These are phyloP conservation scores for Dastarcus helophoroides DNA, from an alignment of 2,888 invertebrate genomes.

Conservation along the genomic window DNA sequence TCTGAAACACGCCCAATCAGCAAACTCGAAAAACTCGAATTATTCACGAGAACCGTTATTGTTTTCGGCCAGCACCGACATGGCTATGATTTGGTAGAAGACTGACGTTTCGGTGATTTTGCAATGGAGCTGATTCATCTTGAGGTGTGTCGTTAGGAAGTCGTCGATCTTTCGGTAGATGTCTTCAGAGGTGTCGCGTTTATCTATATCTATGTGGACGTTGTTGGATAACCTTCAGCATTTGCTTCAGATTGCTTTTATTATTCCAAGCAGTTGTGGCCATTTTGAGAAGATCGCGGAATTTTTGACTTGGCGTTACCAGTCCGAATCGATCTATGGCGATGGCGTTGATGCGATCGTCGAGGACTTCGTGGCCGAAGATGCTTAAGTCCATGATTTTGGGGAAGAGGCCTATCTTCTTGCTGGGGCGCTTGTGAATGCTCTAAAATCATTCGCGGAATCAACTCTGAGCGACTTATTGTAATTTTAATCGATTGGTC, in stretches of 20 bases:
- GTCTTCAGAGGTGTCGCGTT: conserved; percentile 22
- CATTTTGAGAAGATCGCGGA: conserved; percentile 7
- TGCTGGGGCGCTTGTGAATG: conserved; percentile 35
- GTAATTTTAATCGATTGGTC: too few species aligned
- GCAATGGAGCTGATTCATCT: conserved; percentile 36
- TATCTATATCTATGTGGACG: conserved; percentile 29
- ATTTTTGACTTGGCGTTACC: conserved; percentile 16
- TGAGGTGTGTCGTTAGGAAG: conserved; percentile 19
- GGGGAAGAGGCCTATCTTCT: conserved; percentile 37
- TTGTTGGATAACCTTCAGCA: conserved; percentile 14
- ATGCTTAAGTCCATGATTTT: conserved; percentile 49
- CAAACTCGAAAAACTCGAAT: not conserved
- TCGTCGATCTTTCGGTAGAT: conserved; percentile 33
- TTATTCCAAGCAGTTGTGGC: conserved; percentile 8
- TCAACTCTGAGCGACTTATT: not conserved
- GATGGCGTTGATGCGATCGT: conserved; percentile 39
- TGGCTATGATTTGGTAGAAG: conserved; percentile 43
- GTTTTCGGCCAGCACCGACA: conserved; percentile 41
- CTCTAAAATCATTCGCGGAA: conserved; percentile 32
- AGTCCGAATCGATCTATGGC: conserved; percentile 40
- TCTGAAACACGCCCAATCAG: conserved; percentile 19
- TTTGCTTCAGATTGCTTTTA: conserved; percentile 6
- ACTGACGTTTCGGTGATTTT: conserved; percentile 40
- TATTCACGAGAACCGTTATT: conserved; percentile 4
- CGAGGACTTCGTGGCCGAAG: conserved; percentile 49